Base-by-base conservation (phyloP, 2,113 vertebrate genomes). In the Camelus bactrianus region DNA sequence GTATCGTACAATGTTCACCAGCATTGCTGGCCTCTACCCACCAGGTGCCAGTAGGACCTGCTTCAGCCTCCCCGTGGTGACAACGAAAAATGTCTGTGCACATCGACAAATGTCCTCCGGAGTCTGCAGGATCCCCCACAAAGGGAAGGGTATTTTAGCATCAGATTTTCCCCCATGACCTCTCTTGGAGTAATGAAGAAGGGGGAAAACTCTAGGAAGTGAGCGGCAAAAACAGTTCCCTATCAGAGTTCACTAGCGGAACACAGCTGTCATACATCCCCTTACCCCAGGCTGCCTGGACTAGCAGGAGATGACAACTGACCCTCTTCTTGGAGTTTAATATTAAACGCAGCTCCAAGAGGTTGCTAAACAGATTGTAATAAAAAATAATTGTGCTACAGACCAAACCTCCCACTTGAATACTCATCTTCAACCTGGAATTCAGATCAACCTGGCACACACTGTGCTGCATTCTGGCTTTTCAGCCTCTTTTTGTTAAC, bases 311-410 rank as follows among this genome's bases (percentile, higher is more conserved):
- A 16, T 24, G 70, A 8, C 50, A 91, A 16, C 15, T 13, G 77
- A 22, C 70, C 69, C 65, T 15, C 15, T 20, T 0, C 1, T 0
- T 62, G 54, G 69, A 70, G 65, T 94, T 67, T 22, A 38, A 35
- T 11, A 32, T 6, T 52, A 73, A 79, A 95, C 88, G 35, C 60
- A 20, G 96, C 95, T 48, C 86, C 38, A 32, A 6, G 93, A 20
- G 73, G 80, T 15, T 32, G 14, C 80, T 28, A 8, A 79, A 17
- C 26, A 38, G 38, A 64, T 4, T 30, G 24, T 35, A 35, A 54
- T 6, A 64, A 76, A 76, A 24, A 70, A 46, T 3, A n/a, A 60
- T 0, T 26, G 19, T 5, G 48, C 69, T 4, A 46, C 22, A 42
- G 85, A 35, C 67, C 38, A 8, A 22, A 75, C 28, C 52, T 46